Evolutionary conservation across 2,888 invertebrate species (phyloP).

Genomic region (Amphimallon solstitiale): DNA sequence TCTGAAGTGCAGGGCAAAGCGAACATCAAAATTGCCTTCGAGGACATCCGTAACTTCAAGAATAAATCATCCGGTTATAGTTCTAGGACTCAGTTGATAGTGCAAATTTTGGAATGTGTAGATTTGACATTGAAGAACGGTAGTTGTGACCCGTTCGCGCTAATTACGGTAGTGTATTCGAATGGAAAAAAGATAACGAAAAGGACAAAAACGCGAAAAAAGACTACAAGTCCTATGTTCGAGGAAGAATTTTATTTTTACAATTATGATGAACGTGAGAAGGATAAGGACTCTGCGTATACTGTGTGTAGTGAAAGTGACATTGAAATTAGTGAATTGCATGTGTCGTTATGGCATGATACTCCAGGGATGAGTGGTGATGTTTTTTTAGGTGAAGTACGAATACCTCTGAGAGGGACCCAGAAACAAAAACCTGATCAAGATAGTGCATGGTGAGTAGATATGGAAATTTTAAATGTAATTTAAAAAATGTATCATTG

Average conservation of each 20-base stretch:
- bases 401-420: constrained; percentile 79
- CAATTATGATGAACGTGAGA: constrained; percentile 64
- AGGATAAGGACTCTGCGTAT: constrained; percentile 58
- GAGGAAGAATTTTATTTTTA: constrained; percentile 88
- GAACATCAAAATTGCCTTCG: constrained; percentile 81
- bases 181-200: constrained; percentile 83
- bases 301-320: constrained; percentile 64
- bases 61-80: constrained; percentile 61
- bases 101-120: constrained; percentile 84
- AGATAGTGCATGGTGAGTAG: constrained; percentile 79
- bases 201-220: constrained; percentile 88
- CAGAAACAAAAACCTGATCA: constrained; percentile 70
- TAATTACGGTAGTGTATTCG: constrained; percentile 81
- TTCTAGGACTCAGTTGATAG: constrained; percentile 63
- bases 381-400: constrained; percentile 89
- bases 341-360: constrained; percentile 89
- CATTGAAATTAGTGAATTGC: constrained; percentile 81
- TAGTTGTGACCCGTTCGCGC: constrained; percentile 90
- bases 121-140: constrained; percentile 91
- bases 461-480: neutral
- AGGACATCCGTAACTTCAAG: constrained; percentile 66
- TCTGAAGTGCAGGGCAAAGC: constrained; percentile 93
- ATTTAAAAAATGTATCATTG: no score
- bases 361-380: constrained; percentile 80
- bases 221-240: constrained; percentile 89